A percentile compares a stretch with the other conserved stretches of the same genome.
Evolutionary conservation across 2,797 vertebrate genomes (phyloP).

Genomic region (Tadarida brasiliensis): DNA sequence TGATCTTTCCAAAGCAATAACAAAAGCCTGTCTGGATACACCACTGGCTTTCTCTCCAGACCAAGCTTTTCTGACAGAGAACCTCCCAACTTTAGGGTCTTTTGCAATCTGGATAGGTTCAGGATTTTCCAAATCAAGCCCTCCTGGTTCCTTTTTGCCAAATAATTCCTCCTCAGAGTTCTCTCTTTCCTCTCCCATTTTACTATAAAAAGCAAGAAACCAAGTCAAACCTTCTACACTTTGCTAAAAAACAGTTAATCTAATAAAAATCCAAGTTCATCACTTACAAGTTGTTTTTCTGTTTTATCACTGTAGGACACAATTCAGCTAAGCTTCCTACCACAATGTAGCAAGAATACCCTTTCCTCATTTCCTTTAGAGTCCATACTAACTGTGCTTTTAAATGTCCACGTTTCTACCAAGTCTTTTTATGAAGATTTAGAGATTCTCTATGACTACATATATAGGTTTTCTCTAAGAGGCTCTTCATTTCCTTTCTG

Average conservation of each 20-base stretch:
- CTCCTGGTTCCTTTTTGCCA: neutral
- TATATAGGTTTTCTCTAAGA: neutral
- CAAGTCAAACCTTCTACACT: neutral
- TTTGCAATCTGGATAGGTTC: neutral
- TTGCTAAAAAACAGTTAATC: neutral
- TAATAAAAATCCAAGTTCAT: neutral
- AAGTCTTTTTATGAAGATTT: slow-evolving; percentile 8
- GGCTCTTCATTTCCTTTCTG: neutral
- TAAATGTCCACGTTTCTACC: slow-evolving; percentile 10
- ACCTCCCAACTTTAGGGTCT: neutral
- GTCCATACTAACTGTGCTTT: neutral
- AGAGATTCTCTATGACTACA: neutral
- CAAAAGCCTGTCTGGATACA: neutral
- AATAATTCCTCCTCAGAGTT: neutral
- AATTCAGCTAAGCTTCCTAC: neutral
- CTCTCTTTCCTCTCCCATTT: neutral
- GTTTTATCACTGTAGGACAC: neutral
- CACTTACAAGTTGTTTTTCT: neutral
- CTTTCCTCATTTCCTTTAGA: neutral
- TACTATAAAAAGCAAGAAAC: neutral
- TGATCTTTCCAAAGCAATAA: neutral
- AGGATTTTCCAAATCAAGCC: slow-evolving; percentile 3
- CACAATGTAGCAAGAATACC: neutral
- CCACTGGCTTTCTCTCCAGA: neutral
- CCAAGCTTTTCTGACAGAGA: neutral